Evolutionary conservation across 2,113 vertebrate species (phyloP).

Genomic region (Jaculus jaculus): DNA sequence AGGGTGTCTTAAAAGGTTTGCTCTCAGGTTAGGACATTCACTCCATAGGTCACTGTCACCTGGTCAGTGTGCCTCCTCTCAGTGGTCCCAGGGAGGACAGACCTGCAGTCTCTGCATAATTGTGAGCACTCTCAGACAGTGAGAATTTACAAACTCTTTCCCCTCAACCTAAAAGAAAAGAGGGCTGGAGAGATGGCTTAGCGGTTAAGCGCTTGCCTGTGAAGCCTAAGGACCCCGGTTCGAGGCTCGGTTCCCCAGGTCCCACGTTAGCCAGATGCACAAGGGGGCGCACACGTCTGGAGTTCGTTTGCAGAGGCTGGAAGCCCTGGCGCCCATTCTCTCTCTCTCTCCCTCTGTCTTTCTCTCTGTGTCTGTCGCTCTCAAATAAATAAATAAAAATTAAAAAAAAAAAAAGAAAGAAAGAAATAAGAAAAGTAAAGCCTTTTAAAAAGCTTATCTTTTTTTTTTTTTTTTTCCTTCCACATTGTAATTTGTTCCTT

Average conservation of each 20-base stretch:
- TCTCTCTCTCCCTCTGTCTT: no score
- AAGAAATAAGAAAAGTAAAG: conserved; percentile 1
- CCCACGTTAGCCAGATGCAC: no score
- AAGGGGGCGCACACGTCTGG: no score
- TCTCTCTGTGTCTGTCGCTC: no score
- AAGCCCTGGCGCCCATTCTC: no score
- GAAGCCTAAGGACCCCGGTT: no score
- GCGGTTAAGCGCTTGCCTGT: no score
- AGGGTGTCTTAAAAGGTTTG: not conserved
- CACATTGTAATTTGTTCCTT: not conserved
- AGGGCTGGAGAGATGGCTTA: no score
- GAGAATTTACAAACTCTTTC: not conserved
- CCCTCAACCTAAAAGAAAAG: not conserved
- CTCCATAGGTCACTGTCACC: not conserved
- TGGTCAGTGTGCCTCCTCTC: not conserved
- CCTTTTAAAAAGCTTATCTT: not conserved
- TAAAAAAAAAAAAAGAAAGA: no score
- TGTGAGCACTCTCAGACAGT: not conserved
- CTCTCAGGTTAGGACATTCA: not conserved
- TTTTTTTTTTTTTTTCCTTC: not conserved
- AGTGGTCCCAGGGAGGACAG: not conserved
- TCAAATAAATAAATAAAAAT: no score
- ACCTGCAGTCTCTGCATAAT: not conserved
- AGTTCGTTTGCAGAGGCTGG: no score
- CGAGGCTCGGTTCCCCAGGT: no score